Base-by-base conservation (phyloP, 2,113 vertebrate species). In the Riparia riparia region DNA sequence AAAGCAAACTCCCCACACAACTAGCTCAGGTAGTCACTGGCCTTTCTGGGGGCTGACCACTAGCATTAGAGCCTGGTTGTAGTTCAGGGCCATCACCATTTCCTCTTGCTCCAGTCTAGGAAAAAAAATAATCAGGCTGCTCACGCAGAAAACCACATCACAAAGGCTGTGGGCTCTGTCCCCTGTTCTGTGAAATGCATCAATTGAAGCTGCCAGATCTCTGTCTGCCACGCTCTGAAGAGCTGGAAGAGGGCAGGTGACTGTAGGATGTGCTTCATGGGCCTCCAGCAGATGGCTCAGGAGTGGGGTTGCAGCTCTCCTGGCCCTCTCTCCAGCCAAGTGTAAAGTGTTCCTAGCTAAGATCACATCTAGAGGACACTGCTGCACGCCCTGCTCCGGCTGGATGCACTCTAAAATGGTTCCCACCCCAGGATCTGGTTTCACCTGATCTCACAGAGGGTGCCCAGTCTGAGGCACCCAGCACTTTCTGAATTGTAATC, bases 91-190 rank as follows among this genome's bases (percentile, higher is more conserved):
- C 76, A 78, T 89, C 92, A 79, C 28, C 50, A 77, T 58, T 50
- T 90, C 78, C 70, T 96, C 79, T 92, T 92, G 76, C 71, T 94
- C 18, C 86, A 86, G 82, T 89, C 96, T 93, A 96, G 54, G 83
- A 64, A 87, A 95, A 94, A 91, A 74, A 87, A 61, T 10, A 80
- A 82, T 82, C 61, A 69, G 66, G 76, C 86, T 92, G 68, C 74
- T 91, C 32, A 80, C 63, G 53, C n/a, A 92, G 85, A 65, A 93
- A 94, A 88, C 25, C 49, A 47, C 49, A 68, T 60, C 57, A 49
- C 45, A 88, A 65, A 88, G 88, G 65, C 85, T 58, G 37, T 77
- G 82, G 95, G 74, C 71, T 92, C 66, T 90, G 54, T 22, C 53
- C 72, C 71, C 61, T 69, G 71, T 32, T 90, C 54, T 73, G 42